Conservation (phyloP, 2,113 vertebrate species). For the Hypocryptadius cinnamomeus region DNA sequence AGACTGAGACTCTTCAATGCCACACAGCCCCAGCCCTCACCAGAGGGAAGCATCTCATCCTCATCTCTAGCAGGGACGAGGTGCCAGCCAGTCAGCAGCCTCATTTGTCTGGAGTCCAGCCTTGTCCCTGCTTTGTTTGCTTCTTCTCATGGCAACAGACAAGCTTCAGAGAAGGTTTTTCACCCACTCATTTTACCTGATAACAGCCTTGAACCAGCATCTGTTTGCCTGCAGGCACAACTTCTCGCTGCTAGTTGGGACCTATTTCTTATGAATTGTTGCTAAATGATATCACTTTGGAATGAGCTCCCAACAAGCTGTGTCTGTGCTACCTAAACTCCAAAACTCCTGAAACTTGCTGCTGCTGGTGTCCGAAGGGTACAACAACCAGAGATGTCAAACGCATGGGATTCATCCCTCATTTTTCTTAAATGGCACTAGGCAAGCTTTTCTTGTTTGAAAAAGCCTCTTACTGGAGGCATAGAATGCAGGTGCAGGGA, state of each 20-base stretch:
- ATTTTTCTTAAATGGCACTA: not conserved
- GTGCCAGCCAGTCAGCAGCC: not conserved
- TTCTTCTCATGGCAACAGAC: conserved; percentile 46
- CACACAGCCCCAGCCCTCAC: not conserved
- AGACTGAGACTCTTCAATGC: not conserved
- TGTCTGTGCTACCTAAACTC: not conserved
- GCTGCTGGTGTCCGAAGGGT: rapidly evolving
- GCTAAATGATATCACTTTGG: conserved; percentile 39
- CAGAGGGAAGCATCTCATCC: not conserved
- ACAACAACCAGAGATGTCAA: not conserved
- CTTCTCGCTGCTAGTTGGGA: conserved; percentile 4
- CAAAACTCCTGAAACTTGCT: not conserved
- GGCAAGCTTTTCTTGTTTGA: not conserved
- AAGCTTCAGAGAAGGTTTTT: conserved; percentile 11
- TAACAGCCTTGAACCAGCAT: conserved; percentile 32
- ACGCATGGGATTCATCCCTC: not conserved
- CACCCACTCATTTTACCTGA: conserved; percentile 17
- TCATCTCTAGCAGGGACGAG: rapidly evolving
- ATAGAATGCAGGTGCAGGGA: not conserved
- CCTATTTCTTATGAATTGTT: conserved; percentile 45
- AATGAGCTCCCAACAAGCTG: not conserved
- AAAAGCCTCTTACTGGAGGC: not conserved
- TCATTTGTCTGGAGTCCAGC: not conserved
- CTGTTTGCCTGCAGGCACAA: conserved; percentile 55
- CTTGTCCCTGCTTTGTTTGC: conserved; percentile 16